These are phyloP conservation scores for Lymantria dispar DNA, from an alignment of 2,888 invertebrate species.

Conservation along the genomic window DNA sequence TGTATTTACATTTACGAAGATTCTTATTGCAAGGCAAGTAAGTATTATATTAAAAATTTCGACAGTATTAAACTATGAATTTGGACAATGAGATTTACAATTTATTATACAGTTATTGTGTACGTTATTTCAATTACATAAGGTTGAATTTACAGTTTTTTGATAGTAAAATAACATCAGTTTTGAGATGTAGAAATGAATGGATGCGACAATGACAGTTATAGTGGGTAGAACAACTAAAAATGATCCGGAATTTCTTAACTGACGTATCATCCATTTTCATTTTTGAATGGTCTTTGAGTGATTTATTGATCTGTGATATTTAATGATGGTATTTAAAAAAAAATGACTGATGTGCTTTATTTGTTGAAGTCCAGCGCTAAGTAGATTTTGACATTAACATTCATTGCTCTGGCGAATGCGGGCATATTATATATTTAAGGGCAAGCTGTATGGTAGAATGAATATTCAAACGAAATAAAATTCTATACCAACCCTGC, in stretches of 20 bases:
- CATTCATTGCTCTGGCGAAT: not conserved
- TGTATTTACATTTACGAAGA: slow-evolving; percentile 7
- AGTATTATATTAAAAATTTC: slow-evolving; percentile 10
- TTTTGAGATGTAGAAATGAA: slow-evolving; percentile 55
- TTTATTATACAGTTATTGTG: slow-evolving; percentile 7
- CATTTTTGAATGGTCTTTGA: slow-evolving; percentile 25
- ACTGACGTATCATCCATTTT: slow-evolving; percentile 73
- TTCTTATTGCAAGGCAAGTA: slow-evolving; percentile 15
- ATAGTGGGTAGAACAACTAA: slow-evolving; percentile 63
- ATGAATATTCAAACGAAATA: too few species aligned
- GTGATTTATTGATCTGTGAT: slow-evolving; percentile 26
- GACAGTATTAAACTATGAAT: not conserved
- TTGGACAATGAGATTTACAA: slow-evolving; percentile 8
- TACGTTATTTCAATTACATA: slow-evolving; percentile 29
- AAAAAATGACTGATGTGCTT: slow-evolving; percentile 6
- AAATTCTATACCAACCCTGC: too few species aligned
- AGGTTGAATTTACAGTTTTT: slow-evolving; percentile 33
- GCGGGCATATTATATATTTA: not conserved
- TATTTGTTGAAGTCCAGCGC: not conserved
- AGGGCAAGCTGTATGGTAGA: too few species aligned
- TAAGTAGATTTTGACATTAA: not conserved
- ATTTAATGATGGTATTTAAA: slow-evolving; percentile 7
- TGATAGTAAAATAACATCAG: slow-evolving; percentile 19
- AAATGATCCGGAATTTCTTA: slow-evolving; percentile 62
- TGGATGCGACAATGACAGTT: slow-evolving; percentile 63